These are phyloP conservation scores for Drosophila burlai DNA, from an alignment of 1,140 invertebrate genomes.

Conservation along the genomic window DNA sequence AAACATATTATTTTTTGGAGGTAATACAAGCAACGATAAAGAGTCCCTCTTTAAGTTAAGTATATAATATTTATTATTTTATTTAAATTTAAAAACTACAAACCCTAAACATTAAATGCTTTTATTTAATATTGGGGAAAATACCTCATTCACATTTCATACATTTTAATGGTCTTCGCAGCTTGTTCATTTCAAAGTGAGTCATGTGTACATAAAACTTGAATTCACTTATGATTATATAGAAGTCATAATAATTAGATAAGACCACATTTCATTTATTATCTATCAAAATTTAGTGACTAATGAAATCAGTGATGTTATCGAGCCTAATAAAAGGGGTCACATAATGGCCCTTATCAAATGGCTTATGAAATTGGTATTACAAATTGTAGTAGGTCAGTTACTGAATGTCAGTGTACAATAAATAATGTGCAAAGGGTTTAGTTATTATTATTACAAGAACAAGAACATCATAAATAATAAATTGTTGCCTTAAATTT, in stretches of 20 bases:
- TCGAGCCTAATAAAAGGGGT: neutral
- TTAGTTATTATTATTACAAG: neutral
- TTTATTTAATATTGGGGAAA: no score
- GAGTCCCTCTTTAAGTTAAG: no score
- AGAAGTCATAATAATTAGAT: neutral
- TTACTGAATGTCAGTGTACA: neutral
- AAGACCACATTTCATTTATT: neutral
- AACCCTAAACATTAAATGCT: no score
- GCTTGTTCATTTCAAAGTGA: neutral
- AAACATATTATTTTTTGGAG: neutral
- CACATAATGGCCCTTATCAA: constrained; percentile 1
- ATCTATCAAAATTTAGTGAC: constrained; percentile 5
- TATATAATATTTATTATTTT: no score
- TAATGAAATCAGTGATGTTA: constrained; percentile 13
- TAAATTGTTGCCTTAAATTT: no score
- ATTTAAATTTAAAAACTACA: no score
- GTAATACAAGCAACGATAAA: no score
- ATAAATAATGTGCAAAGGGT: neutral
- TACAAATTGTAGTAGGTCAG: constrained; percentile 19
- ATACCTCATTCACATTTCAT: no score
- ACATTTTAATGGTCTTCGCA: neutral
- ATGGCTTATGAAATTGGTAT: constrained; percentile 8
- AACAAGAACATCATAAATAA: neutral
- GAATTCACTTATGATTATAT: no score
- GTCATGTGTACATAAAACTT: neutral